Evolutionary conservation across 1,140 invertebrate species (phyloP), one percentile per base, ranked within the genome.

Genomic region (Drosophila leontia): DNA sequence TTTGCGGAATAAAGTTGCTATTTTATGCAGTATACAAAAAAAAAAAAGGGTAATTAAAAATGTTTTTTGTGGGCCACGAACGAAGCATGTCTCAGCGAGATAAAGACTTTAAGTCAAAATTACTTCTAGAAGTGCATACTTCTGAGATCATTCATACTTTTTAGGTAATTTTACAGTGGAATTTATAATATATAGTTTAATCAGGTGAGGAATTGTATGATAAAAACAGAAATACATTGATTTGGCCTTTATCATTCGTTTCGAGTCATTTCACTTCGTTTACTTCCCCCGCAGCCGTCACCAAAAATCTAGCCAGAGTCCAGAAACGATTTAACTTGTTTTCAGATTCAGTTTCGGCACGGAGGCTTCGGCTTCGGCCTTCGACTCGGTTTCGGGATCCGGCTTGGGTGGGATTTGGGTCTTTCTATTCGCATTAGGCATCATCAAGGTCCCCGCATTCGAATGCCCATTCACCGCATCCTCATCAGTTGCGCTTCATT

Each of bases 261-360:
- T 84, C 84, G 61, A 83, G 84, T 63, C 84, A 88, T 83, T 88
- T 80, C 84, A 84, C 78, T 79, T 90, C 78, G 81, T 90, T 88
- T 90, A 71, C 53, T 84, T 57, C 63, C n/a, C 15, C 37, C 15
- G 37, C 23, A 56, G 2, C n/a, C 19, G 17, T 41, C 29, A 48
- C 17, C 19, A 53, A 56, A 55, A 37, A 29, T 17, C 13, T 35
- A 29, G 35, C 48, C 63, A 19, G 39, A 35, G 44, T 57, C 53
- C 67, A 60, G 35, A 39, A 72, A 57, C 35, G 53, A 60, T 60
- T 72, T 51, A 32, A 68, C 58, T 67, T 55, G 67, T 56, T 35
- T 47, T 65, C 56, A 4, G 19, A 41, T 41, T 62, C 32, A 23
- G 53, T 42, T 71, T 72, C 37, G 47, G 37, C 53, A 29, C 41